Percentiles rank a stretch among this genome's conserved stretches.
Evolutionary conservation across 1,140 invertebrate species (phyloP).

Genomic region (Carposina sasakii): DNA sequence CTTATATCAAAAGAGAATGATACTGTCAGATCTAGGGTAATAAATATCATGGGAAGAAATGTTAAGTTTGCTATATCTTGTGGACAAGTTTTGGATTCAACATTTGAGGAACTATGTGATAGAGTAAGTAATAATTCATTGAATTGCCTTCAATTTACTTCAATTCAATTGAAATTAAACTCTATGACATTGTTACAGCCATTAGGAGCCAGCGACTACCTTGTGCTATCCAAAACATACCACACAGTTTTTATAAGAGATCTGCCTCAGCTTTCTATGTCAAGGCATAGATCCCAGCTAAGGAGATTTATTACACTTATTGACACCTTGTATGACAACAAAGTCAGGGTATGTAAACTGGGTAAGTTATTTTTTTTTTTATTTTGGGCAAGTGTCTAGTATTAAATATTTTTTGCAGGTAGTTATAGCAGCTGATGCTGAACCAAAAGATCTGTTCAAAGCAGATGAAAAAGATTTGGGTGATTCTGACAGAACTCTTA

Average conservation of each 20-base stretch:
- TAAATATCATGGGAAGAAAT: constrained; percentile 91
- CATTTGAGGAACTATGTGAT: constrained; percentile 93
- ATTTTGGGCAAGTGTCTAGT: too few species aligned
- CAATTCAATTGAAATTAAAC: too few species aligned
- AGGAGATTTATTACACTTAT: constrained; percentile 97
- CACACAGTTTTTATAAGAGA: constrained; percentile 95
- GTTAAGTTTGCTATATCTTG: constrained; percentile 92
- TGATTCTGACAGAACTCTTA: constrained; percentile 88
- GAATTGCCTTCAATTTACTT: too few species aligned
- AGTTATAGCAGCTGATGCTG: constrained; percentile 85
- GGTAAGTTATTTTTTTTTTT: too few species aligned
- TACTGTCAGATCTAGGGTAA: constrained; percentile 84
- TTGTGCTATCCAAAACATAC: constrained; percentile 93
- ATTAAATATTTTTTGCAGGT: constrained; percentile 76
- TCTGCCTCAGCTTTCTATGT: constrained; percentile 85
- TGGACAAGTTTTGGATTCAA: constrained; percentile 91
- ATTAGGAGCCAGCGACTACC: constrained; percentile 94
- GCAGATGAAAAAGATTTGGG: constrained; percentile 69
- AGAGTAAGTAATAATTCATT: constrained; percentile 79
- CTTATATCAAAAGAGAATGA: constrained; percentile 93
- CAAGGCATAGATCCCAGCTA: constrained; percentile 86
- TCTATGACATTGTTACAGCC: constrained; percentile 80
- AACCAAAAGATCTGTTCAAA: constrained; percentile 84
- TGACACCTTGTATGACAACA: constrained; percentile 97
- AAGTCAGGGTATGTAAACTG: constrained; percentile 80